Percentiles rank a stretch among this genome's conserved stretches.
Evolutionary conservation across 2,113 vertebrate genomes (phyloP).

Genomic region (Chunga burmeisteri): DNA sequence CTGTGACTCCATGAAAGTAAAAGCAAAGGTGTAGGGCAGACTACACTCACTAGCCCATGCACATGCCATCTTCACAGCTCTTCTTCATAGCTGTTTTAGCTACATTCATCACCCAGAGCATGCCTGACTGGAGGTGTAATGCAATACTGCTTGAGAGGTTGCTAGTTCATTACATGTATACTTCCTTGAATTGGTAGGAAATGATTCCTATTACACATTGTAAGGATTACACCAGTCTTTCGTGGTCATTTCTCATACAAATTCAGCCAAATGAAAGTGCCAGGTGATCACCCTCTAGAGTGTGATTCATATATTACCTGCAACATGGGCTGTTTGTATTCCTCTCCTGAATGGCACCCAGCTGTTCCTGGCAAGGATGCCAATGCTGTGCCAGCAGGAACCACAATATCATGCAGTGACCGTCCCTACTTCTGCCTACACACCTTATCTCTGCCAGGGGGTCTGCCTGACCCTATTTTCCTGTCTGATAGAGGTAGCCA

Average conservation of each 20-base stretch:
- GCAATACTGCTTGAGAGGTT: not conserved
- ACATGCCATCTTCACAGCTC: not conserved
- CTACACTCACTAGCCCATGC: not conserved
- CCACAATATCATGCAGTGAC: not conserved
- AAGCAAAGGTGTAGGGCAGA: not conserved
- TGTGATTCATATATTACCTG: not conserved
- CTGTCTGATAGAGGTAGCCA: not conserved
- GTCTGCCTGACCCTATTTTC: not conserved
- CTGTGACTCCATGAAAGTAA: not conserved
- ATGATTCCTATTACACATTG: not conserved
- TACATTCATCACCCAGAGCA: rapidly evolving
- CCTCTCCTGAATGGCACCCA: not conserved
- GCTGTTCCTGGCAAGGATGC: not conserved
- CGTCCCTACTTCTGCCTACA: not conserved
- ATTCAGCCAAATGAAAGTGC: not conserved
- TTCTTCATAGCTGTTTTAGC: not conserved
- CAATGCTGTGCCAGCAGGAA: not conserved
- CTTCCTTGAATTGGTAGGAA: not conserved
- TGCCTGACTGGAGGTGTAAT: not conserved
- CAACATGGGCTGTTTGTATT: not conserved
- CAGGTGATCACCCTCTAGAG: not conserved
- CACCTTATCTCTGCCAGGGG: not conserved
- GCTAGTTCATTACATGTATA: not conserved
- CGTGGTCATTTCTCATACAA: not conserved
- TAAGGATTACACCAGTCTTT: not conserved